Percentiles rank a stretch among this genome's conserved stretches.
Conservation (phyloP, 2,888 invertebrate species). For the Drosophila koepferae region DNA sequence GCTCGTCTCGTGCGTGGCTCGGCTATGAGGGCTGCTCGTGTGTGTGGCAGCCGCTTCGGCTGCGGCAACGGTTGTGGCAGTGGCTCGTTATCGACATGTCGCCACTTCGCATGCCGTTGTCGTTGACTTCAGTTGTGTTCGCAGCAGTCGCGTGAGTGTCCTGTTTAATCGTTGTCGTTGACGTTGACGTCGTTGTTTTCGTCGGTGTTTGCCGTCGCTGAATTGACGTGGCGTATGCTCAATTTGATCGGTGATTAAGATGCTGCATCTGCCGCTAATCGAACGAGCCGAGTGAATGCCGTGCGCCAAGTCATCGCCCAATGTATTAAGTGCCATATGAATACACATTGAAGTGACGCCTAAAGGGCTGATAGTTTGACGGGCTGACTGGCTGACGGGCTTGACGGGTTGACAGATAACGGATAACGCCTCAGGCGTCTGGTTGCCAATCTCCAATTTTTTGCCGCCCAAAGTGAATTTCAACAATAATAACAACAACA, state of each 20-base stretch:
- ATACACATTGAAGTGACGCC: constrained; percentile 34
- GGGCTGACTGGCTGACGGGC: constrained; percentile 14
- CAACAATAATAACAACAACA: constrained; percentile 55
- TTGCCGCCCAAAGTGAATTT: constrained; percentile 55
- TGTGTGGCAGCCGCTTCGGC: constrained; percentile 31
- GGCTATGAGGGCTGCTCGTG: not conserved
- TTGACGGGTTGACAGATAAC: constrained; percentile 18
- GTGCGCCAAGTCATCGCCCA: constrained; percentile 32
- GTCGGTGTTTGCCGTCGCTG: constrained; percentile 31
- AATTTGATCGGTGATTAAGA: constrained; percentile 61
- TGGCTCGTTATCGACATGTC: constrained; percentile 64
- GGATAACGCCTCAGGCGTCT: constrained; percentile 25
- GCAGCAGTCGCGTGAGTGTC: constrained; percentile 25
- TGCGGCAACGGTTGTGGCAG: constrained; percentile 38
- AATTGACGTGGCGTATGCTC: constrained; percentile 45
- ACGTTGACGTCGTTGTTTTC: constrained; percentile 17
- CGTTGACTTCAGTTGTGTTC: constrained; percentile 79
- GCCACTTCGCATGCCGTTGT: constrained; percentile 83
- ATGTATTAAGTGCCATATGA: constrained; percentile 46
- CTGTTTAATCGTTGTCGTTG: constrained; percentile 6
- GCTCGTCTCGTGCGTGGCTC: not conserved
- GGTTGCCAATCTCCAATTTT: constrained; percentile 48
- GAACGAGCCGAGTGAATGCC: constrained; percentile 54
- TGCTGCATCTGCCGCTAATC: constrained; percentile 50
- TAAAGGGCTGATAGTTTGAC: constrained; percentile 21